Evolutionary conservation across 2,888 invertebrate species (phyloP).

Genomic region (Clunio marinus): DNA sequence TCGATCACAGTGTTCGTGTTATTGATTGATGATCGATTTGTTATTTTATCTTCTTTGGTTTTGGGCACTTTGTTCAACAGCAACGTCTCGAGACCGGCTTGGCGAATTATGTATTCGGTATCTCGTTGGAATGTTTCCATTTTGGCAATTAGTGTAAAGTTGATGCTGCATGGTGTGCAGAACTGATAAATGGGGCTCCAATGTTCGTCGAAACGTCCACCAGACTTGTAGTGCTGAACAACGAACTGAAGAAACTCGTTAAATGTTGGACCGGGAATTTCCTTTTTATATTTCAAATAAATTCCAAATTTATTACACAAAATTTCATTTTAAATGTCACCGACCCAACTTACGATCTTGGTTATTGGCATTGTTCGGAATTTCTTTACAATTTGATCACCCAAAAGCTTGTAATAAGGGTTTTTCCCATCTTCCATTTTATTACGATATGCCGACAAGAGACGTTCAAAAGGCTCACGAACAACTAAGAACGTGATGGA

Average conservation of each 20-base stretch:
- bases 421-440: conserved; percentile 68
- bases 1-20: conserved; percentile 54
- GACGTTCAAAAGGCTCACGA: conserved; percentile 67
- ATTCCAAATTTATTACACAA: conserved; percentile 42
- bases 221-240: conserved; percentile 57
- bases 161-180: conserved; percentile 63
- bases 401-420: conserved; percentile 65
- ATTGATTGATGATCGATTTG: conserved; percentile 47
- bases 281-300: conserved; percentile 48
- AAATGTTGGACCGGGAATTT: conserved; percentile 57
- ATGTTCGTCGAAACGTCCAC: conserved; percentile 59
- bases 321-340: neutral
- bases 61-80: conserved; percentile 53
- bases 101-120: conserved; percentile 58
- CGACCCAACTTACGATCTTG: neutral
- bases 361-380: conserved; percentile 51
- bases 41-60: conserved; percentile 54
- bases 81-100: conserved; percentile 57
- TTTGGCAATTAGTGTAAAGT: conserved; percentile 62
- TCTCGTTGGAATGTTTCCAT: conserved; percentile 61
- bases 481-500: conserved; percentile 66
- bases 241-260: conserved; percentile 68
- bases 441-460: conserved; percentile 68
- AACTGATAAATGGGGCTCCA: conserved; percentile 63
- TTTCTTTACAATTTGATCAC: conserved; percentile 60